Base-by-base conservation (phyloP, 2,113 vertebrate species). In the Vireo altiloquus region DNA sequence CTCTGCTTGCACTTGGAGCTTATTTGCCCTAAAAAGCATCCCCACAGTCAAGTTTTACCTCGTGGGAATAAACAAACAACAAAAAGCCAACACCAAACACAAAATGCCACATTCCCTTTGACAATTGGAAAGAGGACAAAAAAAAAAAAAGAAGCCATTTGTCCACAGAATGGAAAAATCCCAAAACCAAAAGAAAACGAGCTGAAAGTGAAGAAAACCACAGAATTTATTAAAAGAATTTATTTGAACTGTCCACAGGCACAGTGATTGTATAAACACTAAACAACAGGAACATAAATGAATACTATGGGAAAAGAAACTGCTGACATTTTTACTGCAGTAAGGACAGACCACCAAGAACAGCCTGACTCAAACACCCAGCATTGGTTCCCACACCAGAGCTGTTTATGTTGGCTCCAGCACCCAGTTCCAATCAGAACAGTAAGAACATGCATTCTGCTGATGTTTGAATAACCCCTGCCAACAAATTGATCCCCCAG, bases 331-430 rank as follows among this genome's bases (percentile, higher is more conserved):
- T 97, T 97, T 97, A 90, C 66, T 92, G 87, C 57, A 97, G 93
- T 94, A 94, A 97, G 96, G 89, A 95, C 75, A 97, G 97, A 97
- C 96, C 96, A 98, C 93, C 97, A 96, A 94, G 90, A 96, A 71
- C 90, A 94, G 91, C 76, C 77, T 92, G 96, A 96, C 85, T 97
- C 96, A 80, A 95, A 93, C 92, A 97, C 61, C 75, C 79, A 94
- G 95, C 37, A 57, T 13, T 71, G 96, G 95, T 98, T 98, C 97
- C 98, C 97, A 98, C 96, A 97, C n/a, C 15, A 95, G 96, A 89
- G 87, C 68, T 98, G 95, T 98, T 98, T 97, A 97, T 97, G 95
- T 98, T 98, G 97, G 98, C 97, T 94, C 93, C 90, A 88, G 90
- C 81, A 81, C 82, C 93, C 96, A 96, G 94, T 87, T 94, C 94